Evolutionary conservation across 2,888 invertebrate species (phyloP).

Genomic region (Nomada fabriciana): DNA sequence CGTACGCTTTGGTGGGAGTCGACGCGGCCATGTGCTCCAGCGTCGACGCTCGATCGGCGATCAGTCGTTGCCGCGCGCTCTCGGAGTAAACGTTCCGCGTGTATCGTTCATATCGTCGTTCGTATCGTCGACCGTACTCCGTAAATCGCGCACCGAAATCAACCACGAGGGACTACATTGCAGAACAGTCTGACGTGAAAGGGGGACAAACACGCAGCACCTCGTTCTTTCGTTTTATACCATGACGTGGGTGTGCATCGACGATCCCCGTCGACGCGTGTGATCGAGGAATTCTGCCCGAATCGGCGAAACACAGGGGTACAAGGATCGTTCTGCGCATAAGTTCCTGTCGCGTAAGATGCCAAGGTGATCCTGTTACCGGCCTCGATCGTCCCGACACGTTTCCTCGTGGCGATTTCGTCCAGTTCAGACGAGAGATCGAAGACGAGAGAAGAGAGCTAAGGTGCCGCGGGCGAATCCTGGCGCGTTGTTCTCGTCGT

Average conservation of each 20-base stretch:
- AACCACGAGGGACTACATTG: no score
- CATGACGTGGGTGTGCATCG: constrained; percentile 36
- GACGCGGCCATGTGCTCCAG: constrained; percentile 81
- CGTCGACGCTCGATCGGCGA: constrained; percentile 76
- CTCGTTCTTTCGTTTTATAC: constrained; percentile 8
- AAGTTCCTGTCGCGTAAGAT: constrained; percentile 53
- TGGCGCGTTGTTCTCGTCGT: constrained; percentile 52
- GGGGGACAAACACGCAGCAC: no score
- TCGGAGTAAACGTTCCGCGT: constrained; percentile 72
- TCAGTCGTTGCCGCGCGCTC: constrained; percentile 83
- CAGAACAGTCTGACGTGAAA: not conserved
- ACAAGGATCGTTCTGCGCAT: not conserved
- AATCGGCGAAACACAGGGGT: not conserved
- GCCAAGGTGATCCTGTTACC: constrained; percentile 69
- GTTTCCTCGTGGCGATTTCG: no score
- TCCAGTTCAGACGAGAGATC: no score
- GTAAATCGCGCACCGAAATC: not conserved
- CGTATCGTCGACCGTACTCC: not conserved
- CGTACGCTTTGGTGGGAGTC: constrained; percentile 51
- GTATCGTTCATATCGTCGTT: not conserved
- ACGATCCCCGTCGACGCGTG: constrained; percentile 39
- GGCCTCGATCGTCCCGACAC: constrained; percentile 6
- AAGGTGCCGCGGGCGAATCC: constrained; percentile 20
- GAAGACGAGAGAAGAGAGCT: no score
- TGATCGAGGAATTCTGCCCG: constrained; percentile 27